Conservation (phyloP, 2,113 vertebrate genomes). For the Ceyx cyanopectus region DNA sequence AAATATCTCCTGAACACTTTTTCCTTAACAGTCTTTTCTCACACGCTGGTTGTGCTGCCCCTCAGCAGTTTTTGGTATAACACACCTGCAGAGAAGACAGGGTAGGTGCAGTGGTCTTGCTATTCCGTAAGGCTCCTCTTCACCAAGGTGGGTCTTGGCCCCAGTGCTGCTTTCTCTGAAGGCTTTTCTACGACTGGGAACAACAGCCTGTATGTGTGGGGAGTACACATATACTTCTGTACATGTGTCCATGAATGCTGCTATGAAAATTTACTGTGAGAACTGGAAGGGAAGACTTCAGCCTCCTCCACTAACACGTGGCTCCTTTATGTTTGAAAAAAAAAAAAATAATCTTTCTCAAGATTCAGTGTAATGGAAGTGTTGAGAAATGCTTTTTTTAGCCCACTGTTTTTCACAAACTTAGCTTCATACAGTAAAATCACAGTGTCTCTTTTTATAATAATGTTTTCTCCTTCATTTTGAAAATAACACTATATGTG, state of each 20-base stretch:
- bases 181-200: background rate
- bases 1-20: slow-evolving; percentile 7
- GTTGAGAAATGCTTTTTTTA: background rate
- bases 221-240: background rate
- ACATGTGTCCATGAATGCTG: background rate
- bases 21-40: background rate
- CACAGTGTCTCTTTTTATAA: background rate
- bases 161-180: background rate
- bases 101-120: background rate
- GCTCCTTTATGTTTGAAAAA: background rate
- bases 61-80: background rate
- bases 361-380: background rate
- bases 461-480: background rate
- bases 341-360: background rate
- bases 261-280: background rate
- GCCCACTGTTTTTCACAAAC: background rate
- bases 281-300: background rate
- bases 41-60: background rate
- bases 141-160: background rate
- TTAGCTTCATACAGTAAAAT: background rate
- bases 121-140: background rate
- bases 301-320: background rate
- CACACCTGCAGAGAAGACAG: accelerated
- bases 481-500: background rate
- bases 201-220: background rate